Conservation (phyloP, 1,140 invertebrate species). For the Platyura marginata region DNA sequence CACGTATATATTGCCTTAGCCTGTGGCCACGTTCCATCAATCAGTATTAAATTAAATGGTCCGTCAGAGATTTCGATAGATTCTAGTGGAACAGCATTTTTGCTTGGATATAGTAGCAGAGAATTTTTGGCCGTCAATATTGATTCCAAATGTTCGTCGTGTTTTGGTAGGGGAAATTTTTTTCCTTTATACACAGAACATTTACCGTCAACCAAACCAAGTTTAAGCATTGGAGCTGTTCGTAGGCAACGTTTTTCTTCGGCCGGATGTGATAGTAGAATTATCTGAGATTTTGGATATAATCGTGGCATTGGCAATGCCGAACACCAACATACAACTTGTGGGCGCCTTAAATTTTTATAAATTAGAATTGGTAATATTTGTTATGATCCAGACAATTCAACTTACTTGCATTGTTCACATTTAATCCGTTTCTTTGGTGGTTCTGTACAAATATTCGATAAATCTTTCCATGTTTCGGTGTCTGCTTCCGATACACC, state of each 20-base stretch:
- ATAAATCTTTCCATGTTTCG: too few relatives aligned
- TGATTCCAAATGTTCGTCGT: slow-evolving; percentile 34
- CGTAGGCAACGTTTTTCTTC: slow-evolving; percentile 77
- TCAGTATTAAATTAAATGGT: slow-evolving; percentile 62
- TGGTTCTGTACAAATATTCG: too few relatives aligned
- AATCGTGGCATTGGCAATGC: slow-evolving; percentile 52
- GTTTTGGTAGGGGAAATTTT: slow-evolving; percentile 52
- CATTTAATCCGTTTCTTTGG: too few relatives aligned
- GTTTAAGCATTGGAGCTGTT: slow-evolving; percentile 72
- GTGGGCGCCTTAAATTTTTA: slow-evolving; percentile 41
- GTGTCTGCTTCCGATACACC: too few relatives aligned
- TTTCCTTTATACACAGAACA: slow-evolving; percentile 67
- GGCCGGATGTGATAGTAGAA: slow-evolving; percentile 81
- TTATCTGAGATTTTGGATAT: slow-evolving; percentile 43
- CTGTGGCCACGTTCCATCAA: slow-evolving; percentile 91
- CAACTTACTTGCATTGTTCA: too few relatives aligned
- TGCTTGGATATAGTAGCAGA: slow-evolving; percentile 66
- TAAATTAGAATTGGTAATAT: too few relatives aligned
- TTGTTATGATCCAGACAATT: too few relatives aligned
- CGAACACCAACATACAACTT: slow-evolving; percentile 76
- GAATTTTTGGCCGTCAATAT: slow-evolving; percentile 52
- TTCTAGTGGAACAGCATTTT: slow-evolving; percentile 32
- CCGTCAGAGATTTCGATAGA: slow-evolving; percentile 33
- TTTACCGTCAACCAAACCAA: slow-evolving; percentile 49
- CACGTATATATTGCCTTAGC: slow-evolving; percentile 70